These are phyloP conservation scores for Lamellibrachia luymesi DNA, from an alignment of 1,140 invertebrate species.

Conservation along the genomic window DNA sequence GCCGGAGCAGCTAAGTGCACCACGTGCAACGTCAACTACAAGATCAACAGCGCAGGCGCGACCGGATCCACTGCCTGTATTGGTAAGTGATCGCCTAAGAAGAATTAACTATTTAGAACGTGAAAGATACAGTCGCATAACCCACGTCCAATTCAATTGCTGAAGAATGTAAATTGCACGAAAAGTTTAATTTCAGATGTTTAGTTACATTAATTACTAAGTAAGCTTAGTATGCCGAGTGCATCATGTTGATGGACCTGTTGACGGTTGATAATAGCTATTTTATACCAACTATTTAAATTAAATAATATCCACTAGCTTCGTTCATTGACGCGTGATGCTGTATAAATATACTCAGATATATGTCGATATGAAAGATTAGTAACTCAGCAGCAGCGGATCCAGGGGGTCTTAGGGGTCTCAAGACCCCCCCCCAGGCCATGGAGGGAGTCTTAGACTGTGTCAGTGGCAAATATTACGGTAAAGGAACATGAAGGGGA, in stretches of 20 bases:
- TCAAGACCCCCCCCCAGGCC: too few relatives aligned
- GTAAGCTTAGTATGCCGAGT: neutral
- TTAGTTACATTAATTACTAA: neutral
- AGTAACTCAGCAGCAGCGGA: neutral
- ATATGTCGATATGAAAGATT: neutral
- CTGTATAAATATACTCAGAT: neutral
- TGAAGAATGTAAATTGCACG: neutral
- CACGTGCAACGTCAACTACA: neutral
- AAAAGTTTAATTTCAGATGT: neutral
- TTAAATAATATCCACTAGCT: neutral
- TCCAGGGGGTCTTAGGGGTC: too few relatives aligned
- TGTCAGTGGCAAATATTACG: too few relatives aligned
- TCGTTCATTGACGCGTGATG: neutral
- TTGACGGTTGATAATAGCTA: too few relatives aligned
- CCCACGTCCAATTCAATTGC: neutral
- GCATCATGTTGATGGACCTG: neutral
- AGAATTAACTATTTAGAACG: neutral
- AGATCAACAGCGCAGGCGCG: neutral
- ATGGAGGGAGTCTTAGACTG: too few relatives aligned
- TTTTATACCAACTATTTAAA: neutral
- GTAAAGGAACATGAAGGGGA: too few relatives aligned
- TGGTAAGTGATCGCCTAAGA: neutral
- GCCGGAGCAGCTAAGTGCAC: neutral
- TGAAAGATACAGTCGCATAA: neutral
- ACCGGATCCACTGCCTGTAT: neutral